phyloP scores from a whole-genome alignment of 2,888 invertebrate genomes.

The Metalampra italica region DNA sequence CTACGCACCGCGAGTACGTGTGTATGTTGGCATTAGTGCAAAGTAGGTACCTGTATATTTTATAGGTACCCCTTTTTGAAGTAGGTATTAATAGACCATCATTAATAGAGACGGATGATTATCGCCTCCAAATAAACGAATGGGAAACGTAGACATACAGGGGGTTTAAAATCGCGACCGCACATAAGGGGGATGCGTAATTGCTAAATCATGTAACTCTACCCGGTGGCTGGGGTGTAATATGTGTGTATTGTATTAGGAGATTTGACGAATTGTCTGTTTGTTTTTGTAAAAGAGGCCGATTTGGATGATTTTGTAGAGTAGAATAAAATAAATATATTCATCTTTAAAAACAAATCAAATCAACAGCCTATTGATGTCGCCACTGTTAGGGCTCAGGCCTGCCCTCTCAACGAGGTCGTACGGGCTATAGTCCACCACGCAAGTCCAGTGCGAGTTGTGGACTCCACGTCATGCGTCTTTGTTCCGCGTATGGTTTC shows the following conservation, averaged over 20 bases:
- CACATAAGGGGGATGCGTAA: slow-evolving; percentile 31
- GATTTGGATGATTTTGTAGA: not conserved
- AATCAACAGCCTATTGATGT: too few relatives aligned
- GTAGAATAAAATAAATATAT: too few relatives aligned
- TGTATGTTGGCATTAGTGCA: too few relatives aligned
- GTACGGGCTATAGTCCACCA: too few relatives aligned
- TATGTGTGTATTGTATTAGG: slow-evolving; percentile 15
- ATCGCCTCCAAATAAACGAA: not conserved
- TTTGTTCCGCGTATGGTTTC: too few relatives aligned
- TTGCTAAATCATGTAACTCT: slow-evolving; percentile 52
- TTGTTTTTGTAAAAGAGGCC: slow-evolving; percentile 21
- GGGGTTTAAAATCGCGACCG: not conserved
- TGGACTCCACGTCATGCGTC: too few relatives aligned
- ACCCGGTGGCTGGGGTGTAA: slow-evolving; percentile 21
- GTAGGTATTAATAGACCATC: not conserved
- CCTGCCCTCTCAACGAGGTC: too few relatives aligned
- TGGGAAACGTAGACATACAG: not conserved
- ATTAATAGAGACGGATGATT: not conserved
- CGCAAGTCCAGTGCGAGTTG: too few relatives aligned
- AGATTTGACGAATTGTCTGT: slow-evolving; percentile 30
- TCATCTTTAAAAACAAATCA: too few relatives aligned
- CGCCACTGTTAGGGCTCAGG: too few relatives aligned
- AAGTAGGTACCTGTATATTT: too few relatives aligned
- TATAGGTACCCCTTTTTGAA: not conserved
- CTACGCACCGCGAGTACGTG: too few relatives aligned